Percentiles rank a stretch among this genome's conserved stretches.
Evolutionary conservation across 2,888 invertebrate genomes (phyloP).

Genomic region (Capitulum mitella): DNA sequence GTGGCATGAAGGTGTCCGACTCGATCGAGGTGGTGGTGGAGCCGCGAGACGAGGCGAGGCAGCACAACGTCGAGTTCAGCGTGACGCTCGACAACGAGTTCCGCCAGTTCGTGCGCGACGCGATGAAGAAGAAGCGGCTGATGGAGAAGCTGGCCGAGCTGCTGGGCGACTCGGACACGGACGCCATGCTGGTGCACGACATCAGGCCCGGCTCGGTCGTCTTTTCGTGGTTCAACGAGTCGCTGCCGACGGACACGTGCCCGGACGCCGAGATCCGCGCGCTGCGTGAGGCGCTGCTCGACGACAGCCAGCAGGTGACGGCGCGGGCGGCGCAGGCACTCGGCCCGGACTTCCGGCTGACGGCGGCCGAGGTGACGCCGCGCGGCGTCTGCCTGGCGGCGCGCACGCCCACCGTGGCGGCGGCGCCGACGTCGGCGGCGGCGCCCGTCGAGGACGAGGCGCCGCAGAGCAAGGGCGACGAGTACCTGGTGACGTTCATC

Average conservation of each 20-base stretch:
- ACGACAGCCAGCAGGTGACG: conserved; percentile 51
- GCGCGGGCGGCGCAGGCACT: conserved; percentile 40
- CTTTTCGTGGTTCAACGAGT: conserved; percentile 63
- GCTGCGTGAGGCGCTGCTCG: conserved; percentile 52
- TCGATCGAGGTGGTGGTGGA: conserved; percentile 32
- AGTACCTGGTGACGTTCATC: conserved; percentile 63
- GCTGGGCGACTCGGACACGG: conserved; percentile 42
- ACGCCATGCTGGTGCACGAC: conserved; percentile 39
- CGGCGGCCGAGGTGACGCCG: conserved; percentile 36
- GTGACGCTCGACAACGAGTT: conserved; percentile 39
- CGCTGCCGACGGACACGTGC: conserved; percentile 64
- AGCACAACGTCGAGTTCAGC: conserved; percentile 38
- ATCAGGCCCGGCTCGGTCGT: conserved; percentile 43
- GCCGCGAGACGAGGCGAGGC: background rate
- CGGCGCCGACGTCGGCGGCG: conserved; percentile 42
- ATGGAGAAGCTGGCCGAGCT: conserved; percentile 42
- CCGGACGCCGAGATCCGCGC: conserved; percentile 53
- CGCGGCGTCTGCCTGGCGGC: conserved; percentile 38
- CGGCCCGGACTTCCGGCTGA: conserved; percentile 36
- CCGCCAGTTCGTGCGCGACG: conserved; percentile 40
- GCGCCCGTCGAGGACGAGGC: conserved; percentile 46
- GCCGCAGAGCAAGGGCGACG: conserved; percentile 39
- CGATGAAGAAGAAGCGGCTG: conserved; percentile 39
- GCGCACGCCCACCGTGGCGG: conserved; percentile 36
- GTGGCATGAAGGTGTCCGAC: conserved; percentile 32